Evolutionary conservation across 2,797 vertebrate genomes (phyloP).

Genomic region (Cryptoblepharus egeriae): DNA sequence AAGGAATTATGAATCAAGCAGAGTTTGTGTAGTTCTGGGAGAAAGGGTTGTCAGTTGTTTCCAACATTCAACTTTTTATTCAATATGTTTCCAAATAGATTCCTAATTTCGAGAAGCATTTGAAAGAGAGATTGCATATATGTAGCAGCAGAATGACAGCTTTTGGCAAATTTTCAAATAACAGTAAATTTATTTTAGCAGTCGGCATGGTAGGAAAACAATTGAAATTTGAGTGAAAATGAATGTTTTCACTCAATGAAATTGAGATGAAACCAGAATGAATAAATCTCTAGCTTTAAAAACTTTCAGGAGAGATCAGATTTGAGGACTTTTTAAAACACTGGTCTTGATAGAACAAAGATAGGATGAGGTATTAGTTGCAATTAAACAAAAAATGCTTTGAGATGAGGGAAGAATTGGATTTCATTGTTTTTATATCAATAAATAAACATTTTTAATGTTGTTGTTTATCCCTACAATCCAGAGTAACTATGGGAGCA

Average conservation of each 20-base stretch:
- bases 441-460: background rate
- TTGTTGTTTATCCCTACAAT: no score
- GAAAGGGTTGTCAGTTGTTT: background rate
- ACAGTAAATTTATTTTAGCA: constrained; percentile 27
- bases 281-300: no score
- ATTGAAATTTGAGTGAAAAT: constrained; percentile 33
- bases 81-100: background rate
- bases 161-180: constrained; percentile 31
- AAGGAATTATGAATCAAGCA: background rate
- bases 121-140: background rate
- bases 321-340: constrained; percentile 27
- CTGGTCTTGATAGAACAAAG: constrained; percentile 56
- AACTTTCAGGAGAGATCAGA: constrained; percentile 50
- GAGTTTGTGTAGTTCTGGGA: background rate
- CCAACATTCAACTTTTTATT: background rate
- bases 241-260: no score
- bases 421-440: background rate
- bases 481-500: no score
- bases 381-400: constrained; percentile 49
- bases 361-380: constrained; percentile 48
- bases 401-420: constrained; percentile 34
- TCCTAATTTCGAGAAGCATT: background rate
- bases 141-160: background rate
- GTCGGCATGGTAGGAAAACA: constrained; percentile 38
- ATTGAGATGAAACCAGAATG: no score